Base-by-base conservation (phyloP, 2,113 vertebrate species). In the Panthera uncia region DNA sequence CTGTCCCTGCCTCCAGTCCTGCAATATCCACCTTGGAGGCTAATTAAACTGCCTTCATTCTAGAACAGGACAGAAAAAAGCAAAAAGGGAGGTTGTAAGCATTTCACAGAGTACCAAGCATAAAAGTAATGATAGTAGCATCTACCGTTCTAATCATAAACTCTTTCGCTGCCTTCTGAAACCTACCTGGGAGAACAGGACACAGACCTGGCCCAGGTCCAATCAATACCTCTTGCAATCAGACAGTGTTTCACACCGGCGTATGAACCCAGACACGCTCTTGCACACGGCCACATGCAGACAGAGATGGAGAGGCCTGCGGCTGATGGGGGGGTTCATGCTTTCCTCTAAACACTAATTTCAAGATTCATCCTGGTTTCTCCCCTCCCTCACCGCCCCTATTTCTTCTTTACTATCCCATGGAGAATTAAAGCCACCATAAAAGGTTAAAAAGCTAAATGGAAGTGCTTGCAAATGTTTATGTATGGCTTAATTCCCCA, bases 21-120 rank as follows among this genome's bases (percentile, higher is more conserved):
- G 80, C n/a, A 71, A 71, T 91, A 76, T 94, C 97, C 93, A 85
- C 79, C 91, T 52, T 2, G 25, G 91, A 95, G 82, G 94, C 88
- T 97, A 97, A 94, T 95, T 97, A 97, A 87, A 95, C 79, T 93
- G 86, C 94, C 90, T 97, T 96, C 84, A 29, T 33, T 94, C 96
- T 97, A 95, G 79, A 98, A 97, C 0, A 80, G 50, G 57, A 69
- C 69, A 97, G 80, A 87, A 81, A 97, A 84, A 94, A 87, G 82
- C 19, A 55, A 82, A 84, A 94, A 82, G n/a, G 81, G 21, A 65
- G 41, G 31, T 48, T 91, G 87, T 94, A 93, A 94, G 82, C 74
- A 88, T 76, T 92, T 89, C 68, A 86, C 69, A 83, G 31, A 23
- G 16, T 33, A 23, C 80, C 16, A 82, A 71, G 61, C 45, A 61